These are phyloP conservation scores for Mamestra brassicae DNA, from an alignment of 2,888 invertebrate species.

Conservation along the genomic window DNA sequence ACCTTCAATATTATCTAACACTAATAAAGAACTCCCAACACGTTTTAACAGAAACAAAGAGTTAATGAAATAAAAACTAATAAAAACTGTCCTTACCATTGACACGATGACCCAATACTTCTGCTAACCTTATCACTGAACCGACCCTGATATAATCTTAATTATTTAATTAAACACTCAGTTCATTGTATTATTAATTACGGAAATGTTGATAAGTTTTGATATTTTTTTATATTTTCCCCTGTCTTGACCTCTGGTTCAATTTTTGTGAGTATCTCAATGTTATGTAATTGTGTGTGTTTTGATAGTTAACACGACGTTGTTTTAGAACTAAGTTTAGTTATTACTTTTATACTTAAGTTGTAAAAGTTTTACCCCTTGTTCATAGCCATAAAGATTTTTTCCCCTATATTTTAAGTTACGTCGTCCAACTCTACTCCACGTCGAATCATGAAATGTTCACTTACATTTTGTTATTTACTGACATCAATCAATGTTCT, in stretches of 20 bases:
- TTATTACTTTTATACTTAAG: no score
- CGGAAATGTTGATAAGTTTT: constrained; percentile 64
- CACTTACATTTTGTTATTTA: no score
- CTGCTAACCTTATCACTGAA: constrained; percentile 36
- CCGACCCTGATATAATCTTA: constrained; percentile 57
- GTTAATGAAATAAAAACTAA: background rate
- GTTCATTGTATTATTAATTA: constrained; percentile 68
- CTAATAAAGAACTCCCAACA: background rate
- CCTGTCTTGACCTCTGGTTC: constrained; percentile 63
- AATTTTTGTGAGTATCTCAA: constrained; percentile 1
- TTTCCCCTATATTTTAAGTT: no score
- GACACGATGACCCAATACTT: constrained; percentile 58
- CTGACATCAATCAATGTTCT: no score
- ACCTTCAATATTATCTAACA: background rate
- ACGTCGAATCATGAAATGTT: no score
- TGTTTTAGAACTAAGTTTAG: no score
- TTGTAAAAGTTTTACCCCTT: no score
- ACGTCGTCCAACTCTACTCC: no score
- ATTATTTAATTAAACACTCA: constrained; percentile 57
- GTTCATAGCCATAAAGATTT: no score
- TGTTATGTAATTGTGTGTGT: constrained; percentile 9
- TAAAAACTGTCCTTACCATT: constrained; percentile 24
- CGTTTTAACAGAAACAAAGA: constrained; percentile 11
- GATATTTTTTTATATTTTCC: constrained; percentile 35
- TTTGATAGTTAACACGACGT: background rate